Evolutionary conservation across 2,888 invertebrate genomes (phyloP).

Genomic region (Keiferia lycopersicella): DNA sequence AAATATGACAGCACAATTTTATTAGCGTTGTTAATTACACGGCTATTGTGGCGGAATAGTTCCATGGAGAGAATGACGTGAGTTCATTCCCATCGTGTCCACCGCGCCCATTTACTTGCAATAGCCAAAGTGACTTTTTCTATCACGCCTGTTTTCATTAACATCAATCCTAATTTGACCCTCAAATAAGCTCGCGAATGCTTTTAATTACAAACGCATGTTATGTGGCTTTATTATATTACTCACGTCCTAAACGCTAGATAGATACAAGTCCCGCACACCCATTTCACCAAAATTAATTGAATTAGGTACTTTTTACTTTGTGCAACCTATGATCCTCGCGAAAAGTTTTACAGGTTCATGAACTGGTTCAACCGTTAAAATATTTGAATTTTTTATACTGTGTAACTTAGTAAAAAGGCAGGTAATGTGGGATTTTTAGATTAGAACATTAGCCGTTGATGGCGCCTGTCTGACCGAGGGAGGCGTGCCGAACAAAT

Average conservation of each 20-base stretch:
- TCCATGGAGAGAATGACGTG: conserved; percentile 42
- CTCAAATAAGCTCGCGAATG: background rate
- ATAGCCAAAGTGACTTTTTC: conserved; percentile 47
- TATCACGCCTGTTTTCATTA: conserved; percentile 53
- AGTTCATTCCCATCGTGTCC: conserved; percentile 55
- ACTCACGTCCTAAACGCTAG: background rate
- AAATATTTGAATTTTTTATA: too few relatives aligned
- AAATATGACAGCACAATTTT: conserved; percentile 5
- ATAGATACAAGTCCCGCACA: background rate
- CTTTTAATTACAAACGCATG: background rate
- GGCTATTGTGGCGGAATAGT: conserved; percentile 32
- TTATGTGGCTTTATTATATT: background rate
- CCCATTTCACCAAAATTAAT: background rate
- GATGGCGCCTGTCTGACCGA: background rate
- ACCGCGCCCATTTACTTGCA: conserved; percentile 50
- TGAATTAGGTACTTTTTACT: too few relatives aligned
- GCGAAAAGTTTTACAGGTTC: too few relatives aligned
- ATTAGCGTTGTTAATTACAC: background rate
- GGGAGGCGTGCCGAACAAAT: background rate
- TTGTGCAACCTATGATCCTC: too few relatives aligned
- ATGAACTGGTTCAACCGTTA: too few relatives aligned
- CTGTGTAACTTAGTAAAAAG: background rate
- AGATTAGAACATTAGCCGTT: background rate
- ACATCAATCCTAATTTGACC: conserved; percentile 31
- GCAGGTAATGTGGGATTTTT: background rate